These are phyloP conservation scores for Craseonycteris thonglongyai DNA, from an alignment of 2,113 vertebrate genomes.

Conservation along the genomic window DNA sequence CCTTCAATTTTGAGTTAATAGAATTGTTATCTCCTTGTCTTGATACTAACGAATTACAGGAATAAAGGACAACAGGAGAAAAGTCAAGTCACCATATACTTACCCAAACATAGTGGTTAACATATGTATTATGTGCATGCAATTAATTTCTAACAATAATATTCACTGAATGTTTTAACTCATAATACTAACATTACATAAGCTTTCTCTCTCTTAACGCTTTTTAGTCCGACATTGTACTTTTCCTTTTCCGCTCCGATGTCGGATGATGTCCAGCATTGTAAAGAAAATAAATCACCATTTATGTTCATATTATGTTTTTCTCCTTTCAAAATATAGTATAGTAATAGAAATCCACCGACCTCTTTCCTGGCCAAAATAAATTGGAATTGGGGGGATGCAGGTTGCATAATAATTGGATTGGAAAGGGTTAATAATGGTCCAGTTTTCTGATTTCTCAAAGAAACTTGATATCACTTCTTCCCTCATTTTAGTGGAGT, in stretches of 20 bases:
- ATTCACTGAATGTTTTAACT: not conserved
- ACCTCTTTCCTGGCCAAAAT: too few relatives aligned
- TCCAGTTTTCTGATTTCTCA: not conserved
- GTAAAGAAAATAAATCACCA: too few relatives aligned
- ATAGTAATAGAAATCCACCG: too few relatives aligned
- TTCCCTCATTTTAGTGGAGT: not conserved
- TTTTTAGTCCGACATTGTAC: too few relatives aligned
- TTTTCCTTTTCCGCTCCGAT: too few relatives aligned
- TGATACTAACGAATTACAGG: not conserved
- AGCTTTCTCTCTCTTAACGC: not conserved
- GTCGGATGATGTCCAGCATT: too few relatives aligned
- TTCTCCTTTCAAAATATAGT: too few relatives aligned
- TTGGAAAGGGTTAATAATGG: too few relatives aligned
- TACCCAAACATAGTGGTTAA: not conserved
- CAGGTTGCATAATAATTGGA: too few relatives aligned
- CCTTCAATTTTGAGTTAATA: not conserved
- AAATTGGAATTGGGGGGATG: too few relatives aligned
- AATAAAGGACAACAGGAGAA: not conserved
- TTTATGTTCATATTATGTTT: too few relatives aligned
- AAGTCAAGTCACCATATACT: not conserved
- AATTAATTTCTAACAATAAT: too few relatives aligned
- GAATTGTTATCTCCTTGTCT: not conserved
- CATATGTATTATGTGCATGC: not conserved
- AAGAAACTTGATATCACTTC: not conserved
- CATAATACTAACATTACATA: fast-evolving